Base-by-base conservation (phyloP, 2,888 invertebrate species). In the Synergus laeviventris region DNA sequence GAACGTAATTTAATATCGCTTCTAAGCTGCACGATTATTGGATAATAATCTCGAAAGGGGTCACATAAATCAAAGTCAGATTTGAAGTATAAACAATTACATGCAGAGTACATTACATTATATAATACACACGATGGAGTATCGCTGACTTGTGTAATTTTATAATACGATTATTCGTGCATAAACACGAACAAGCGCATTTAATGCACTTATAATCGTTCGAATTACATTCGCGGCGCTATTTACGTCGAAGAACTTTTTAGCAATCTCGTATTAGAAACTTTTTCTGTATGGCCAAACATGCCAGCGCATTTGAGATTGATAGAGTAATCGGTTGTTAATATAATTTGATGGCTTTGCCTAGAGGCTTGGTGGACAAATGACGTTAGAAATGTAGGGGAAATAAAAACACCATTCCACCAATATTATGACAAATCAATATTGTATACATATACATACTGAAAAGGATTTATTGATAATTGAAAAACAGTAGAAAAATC, bases 191-290 rank as follows among this genome's bases (percentile, higher is more conserved):
- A 76, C 64, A 42, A 73, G 62, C 59, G 54, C 73, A 74, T 60
- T 76, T 83, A 85, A 85, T 85, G 83, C 38, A 61, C 78, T 85
- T 84, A 83, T 85, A 85, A 84, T 83, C 82, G 81, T 82, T 60
- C 76, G 77, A 82, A 84, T 84, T 83, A 79, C 61, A 76, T 78
- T 77, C 75, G 79, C 75, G 62, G 39, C 18, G 61, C 78, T 38
- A 78, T 79, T 83, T 62, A 60, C 60, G 70, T 59, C 66, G 39
- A 38, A 9, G 9, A 74, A 77, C 49, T 74, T 77, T 74, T 66
- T 70, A 76, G 56, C 64, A 64, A 76, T 76, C 76, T 76, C 73
- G 21, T 36, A 56, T 62, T 56, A 14, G 18, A 39, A 39, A 54
- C 73, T 76, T 76, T 73, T 62, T 56, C 66, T 38, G 31, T 16